These are phyloP conservation scores for Halictus rubicundus DNA, from an alignment of 1,140 invertebrate species.

Conservation along the genomic window DNA sequence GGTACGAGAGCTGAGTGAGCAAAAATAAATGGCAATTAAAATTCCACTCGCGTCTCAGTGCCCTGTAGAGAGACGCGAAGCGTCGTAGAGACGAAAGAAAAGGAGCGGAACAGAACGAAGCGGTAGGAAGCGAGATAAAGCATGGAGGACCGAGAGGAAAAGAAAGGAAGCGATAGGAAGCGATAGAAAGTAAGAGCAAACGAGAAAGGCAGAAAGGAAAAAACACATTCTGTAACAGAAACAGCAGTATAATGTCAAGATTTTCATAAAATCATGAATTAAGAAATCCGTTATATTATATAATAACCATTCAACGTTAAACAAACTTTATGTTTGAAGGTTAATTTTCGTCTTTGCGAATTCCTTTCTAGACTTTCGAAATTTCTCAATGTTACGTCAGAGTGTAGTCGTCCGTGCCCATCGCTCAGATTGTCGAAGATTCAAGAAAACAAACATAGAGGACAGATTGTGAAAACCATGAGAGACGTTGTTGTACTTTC, in stretches of 20 bases:
- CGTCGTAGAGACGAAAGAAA: constrained; percentile 35
- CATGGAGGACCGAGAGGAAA: not conserved
- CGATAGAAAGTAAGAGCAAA: too few species aligned
- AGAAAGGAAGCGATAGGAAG: too few species aligned
- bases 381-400: constrained; percentile 48
- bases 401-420: constrained; percentile 10
- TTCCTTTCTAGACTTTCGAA: constrained; percentile 56
- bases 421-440: constrained; percentile 14
- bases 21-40: constrained; percentile 68
- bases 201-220: too few species aligned
- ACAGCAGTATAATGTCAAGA: too few species aligned
- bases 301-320: constrained; percentile 22
- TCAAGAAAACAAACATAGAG: not conserved
- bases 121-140: not conserved
- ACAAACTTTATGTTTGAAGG: constrained; percentile 23
- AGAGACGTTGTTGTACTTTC: too few species aligned
- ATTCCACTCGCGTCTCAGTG: constrained; percentile 61
- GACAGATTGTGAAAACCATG: not conserved
- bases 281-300: constrained; percentile 7
- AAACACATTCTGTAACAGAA: not conserved
- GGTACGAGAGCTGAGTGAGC: constrained; percentile 48
- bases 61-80: constrained; percentile 43
- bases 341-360: constrained; percentile 44
- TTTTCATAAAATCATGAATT: not conserved
- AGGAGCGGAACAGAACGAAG: not conserved